Evolutionary conservation across 2,797 vertebrate species (phyloP).

Genomic region (Dipus sagitta): DNA sequence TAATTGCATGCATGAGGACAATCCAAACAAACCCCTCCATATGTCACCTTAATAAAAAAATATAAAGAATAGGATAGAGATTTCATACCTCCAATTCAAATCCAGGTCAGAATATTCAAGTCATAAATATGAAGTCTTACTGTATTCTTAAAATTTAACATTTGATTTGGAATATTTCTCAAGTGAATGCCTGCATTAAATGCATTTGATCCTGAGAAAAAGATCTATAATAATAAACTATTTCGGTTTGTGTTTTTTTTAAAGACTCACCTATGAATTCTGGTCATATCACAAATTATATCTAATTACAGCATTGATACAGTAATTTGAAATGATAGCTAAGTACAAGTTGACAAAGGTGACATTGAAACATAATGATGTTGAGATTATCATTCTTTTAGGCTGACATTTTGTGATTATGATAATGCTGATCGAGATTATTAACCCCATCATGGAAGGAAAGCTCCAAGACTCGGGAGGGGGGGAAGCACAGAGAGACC

Average conservation of each 20-base stretch:
- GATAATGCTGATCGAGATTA: constrained; percentile 86
- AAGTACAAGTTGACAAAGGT: constrained; percentile 87
- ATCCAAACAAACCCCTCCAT: constrained; percentile 36
- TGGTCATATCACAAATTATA: constrained; percentile 83
- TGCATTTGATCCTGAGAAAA: constrained; percentile 60
- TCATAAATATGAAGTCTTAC: constrained; percentile 71
- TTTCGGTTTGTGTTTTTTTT: constrained; percentile 62
- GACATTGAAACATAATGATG: constrained; percentile 87
- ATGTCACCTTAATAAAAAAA: constrained; percentile 14
- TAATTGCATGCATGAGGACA: constrained; percentile 64
- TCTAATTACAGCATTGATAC: constrained; percentile 83
- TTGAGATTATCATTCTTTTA: constrained; percentile 85
- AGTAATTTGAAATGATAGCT: constrained; percentile 83
- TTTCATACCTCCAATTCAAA: constrained; percentile 12
- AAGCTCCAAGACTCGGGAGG: constrained; percentile 72
- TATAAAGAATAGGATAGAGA: background rate
- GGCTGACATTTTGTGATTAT: constrained; percentile 88
- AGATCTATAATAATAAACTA: constrained; percentile 76
- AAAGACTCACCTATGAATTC: constrained; percentile 82
- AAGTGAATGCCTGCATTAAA: constrained; percentile 61
- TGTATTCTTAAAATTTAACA: constrained; percentile 75
- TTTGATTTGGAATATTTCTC: constrained; percentile 70
- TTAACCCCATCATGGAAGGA: constrained; percentile 85
- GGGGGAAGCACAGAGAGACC: background rate
- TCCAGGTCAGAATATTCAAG: constrained; percentile 43